A percentile compares a stretch with the other conserved stretches of the same genome.
phyloP scores from a whole-genome alignment of 1,140 invertebrate species.

The Hycleus cichorii region DNA sequence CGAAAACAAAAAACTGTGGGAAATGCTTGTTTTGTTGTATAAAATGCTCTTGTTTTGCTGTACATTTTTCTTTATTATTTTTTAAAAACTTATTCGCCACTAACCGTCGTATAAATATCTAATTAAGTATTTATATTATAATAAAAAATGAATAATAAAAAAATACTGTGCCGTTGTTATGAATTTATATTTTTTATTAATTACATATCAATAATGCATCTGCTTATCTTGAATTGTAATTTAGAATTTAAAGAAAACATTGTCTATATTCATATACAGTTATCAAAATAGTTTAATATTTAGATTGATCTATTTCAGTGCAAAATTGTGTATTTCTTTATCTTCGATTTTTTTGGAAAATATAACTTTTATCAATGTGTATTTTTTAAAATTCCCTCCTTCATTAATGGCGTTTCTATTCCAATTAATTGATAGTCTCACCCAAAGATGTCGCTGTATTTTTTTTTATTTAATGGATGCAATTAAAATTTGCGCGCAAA shows the following conservation, averaged over 20 bases:
- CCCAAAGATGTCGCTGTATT: too few relatives aligned
- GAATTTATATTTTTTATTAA: conserved; percentile 32
- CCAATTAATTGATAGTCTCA: too few relatives aligned
- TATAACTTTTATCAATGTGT: too few relatives aligned
- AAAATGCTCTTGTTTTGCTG: conserved; percentile 20
- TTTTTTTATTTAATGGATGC: too few relatives aligned
- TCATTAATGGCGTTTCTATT: too few relatives aligned
- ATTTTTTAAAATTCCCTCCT: too few relatives aligned
- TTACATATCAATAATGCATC: conserved; percentile 31
- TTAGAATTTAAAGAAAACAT: not conserved
- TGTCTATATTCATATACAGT: too few relatives aligned
- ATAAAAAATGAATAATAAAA: conserved; percentile 12
- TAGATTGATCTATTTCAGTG: too few relatives aligned
- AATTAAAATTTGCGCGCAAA: too few relatives aligned
- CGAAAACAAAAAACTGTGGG: conserved; percentile 1
- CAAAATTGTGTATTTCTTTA: too few relatives aligned
- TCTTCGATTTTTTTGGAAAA: too few relatives aligned
- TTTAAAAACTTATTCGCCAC: conserved; percentile 21
- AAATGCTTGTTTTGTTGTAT: conserved; percentile 21
- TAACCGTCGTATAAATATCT: conserved; percentile 8
- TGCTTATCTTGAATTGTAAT: conserved; percentile 4
- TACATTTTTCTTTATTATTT: conserved; percentile 19
- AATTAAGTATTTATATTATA: conserved; percentile 1
- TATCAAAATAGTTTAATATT: too few relatives aligned
- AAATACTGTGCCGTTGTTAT: conserved; percentile 23